phyloP scores from a whole-genome alignment of 1,140 invertebrate genomes.

The Philaenus spumarius region DNA sequence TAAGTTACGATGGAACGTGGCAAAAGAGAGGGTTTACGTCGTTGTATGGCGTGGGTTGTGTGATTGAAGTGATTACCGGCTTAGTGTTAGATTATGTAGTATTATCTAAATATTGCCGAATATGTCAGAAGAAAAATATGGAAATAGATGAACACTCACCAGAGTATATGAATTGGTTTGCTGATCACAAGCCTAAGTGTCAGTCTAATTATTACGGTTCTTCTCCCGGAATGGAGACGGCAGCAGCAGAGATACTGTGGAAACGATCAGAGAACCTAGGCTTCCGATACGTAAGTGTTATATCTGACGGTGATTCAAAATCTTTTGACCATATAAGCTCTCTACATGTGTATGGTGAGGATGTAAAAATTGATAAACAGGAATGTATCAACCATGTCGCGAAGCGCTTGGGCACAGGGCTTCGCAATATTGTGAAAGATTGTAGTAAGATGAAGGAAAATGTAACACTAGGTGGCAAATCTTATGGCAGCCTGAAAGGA shows the following conservation, averaged over 20 bases:
- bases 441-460: conserved; percentile 11
- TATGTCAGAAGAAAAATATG: background rate
- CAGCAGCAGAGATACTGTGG: conserved; percentile 28
- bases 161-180: conserved; percentile 21
- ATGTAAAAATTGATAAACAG: no score
- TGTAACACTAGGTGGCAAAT: conserved; percentile 17
- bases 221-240: conserved; percentile 26
- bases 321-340: conserved; percentile 21
- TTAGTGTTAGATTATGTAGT: background rate
- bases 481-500: no score
- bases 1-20: no score
- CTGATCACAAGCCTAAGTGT: conserved; percentile 20
- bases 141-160: background rate
- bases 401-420: conserved; percentile 28
- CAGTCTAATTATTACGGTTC: conserved; percentile 23
- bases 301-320: no score
- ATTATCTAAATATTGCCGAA: conserved; percentile 1
- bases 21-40: background rate
- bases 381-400: conserved; percentile 31
- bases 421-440: conserved; percentile 17
- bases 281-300: conserved; percentile 28
- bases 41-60: background rate
- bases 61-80: background rate
- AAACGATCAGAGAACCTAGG: conserved; percentile 23
- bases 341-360: conserved; percentile 29